These are phyloP conservation scores for Rhopalosiphum maidis DNA, from an alignment of 1,140 invertebrate genomes.

Conservation along the genomic window DNA sequence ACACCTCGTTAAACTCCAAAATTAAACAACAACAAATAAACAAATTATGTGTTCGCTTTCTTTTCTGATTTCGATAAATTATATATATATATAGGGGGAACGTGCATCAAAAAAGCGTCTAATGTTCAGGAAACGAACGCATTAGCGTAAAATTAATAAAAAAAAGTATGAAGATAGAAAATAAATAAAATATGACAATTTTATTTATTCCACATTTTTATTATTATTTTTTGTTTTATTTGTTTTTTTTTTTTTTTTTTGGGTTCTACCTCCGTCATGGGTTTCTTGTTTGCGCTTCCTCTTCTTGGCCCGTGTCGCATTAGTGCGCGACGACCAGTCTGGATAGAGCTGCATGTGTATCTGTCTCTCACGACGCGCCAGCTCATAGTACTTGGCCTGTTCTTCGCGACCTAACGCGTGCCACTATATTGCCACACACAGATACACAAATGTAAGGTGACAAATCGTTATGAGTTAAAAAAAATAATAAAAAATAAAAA, in stretches of 20 bases:
- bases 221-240: constrained; percentile 47
- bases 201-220: constrained; percentile 34
- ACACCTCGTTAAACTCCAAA: constrained; percentile 59
- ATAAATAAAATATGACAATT: constrained; percentile 36
- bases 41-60: constrained; percentile 40
- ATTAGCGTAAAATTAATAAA: constrained; percentile 58
- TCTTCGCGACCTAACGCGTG: constrained; percentile 97
- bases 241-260: constrained; percentile 48
- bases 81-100: constrained; percentile 40
- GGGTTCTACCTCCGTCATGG: constrained; percentile 86
- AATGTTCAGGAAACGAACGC: constrained; percentile 55
- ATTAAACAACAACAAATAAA: constrained; percentile 58
- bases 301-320: constrained; percentile 97
- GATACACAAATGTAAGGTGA: constrained; percentile 68
- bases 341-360: constrained; percentile 99
- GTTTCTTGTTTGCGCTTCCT: constrained; percentile 99
- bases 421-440: constrained; percentile 98
- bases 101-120: constrained; percentile 55
- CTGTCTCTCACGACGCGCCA: constrained; percentile 96
- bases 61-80: constrained; percentile 27
- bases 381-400: constrained; percentile 99
- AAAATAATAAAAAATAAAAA: constrained; percentile 21
- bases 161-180: constrained; percentile 49
- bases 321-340: constrained; percentile 97
- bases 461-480: constrained; percentile 48